Percentiles rank a stretch among this genome's conserved stretches.
phyloP scores from a whole-genome alignment of 2,888 invertebrate genomes.

The Calameuta pallipes region DNA sequence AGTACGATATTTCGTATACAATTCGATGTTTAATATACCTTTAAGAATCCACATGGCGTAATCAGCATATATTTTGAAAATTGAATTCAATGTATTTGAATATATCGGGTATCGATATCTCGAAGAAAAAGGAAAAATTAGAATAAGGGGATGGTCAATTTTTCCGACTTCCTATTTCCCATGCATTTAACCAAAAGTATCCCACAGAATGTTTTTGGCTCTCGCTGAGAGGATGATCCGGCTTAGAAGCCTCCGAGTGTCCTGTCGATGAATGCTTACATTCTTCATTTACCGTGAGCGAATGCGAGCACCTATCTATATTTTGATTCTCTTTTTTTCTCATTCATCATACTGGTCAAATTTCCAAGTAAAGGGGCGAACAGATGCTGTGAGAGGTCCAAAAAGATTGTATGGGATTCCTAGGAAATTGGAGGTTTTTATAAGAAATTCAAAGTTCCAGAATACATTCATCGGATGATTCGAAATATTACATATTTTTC shows the following conservation, averaged over 20 bases:
- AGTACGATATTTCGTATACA: not conserved
- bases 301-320: not conserved
- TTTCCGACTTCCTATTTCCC: not conserved
- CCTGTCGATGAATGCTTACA: not conserved
- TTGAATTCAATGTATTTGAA: not conserved
- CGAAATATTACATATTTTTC: not conserved
- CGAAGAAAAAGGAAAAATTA: not conserved
- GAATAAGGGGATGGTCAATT: not conserved
- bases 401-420: not conserved
- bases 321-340: not conserved
- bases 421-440: not conserved
- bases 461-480: not conserved
- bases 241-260: slow-evolving; percentile 51
- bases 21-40: not conserved
- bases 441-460: not conserved
- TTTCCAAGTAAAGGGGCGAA: not conserved
- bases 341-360: not conserved
- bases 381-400: not conserved
- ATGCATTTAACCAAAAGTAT: not conserved
- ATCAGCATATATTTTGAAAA: not conserved
- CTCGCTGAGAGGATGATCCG: slow-evolving; percentile 61
- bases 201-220: slow-evolving; percentile 53
- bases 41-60: not conserved
- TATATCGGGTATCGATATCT: not conserved
- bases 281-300: not conserved